A percentile compares a stretch with the other conserved stretches of the same genome.
These are phyloP conservation scores for Drosophila recens DNA, from an alignment of 2,888 invertebrate genomes.

Conservation along the genomic window DNA sequence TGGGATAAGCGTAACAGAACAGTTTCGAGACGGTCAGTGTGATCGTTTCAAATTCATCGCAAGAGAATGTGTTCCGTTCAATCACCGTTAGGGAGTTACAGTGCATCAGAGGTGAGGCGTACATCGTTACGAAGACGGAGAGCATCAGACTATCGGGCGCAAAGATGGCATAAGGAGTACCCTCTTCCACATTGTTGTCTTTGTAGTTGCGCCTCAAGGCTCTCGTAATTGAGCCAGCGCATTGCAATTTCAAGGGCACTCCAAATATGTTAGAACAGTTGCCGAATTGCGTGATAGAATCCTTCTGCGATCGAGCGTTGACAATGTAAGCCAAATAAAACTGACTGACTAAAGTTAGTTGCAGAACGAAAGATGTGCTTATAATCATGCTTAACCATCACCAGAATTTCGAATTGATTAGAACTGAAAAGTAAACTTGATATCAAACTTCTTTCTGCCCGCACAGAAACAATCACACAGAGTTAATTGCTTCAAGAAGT, in stretches of 20 bases:
- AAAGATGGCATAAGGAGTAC: conserved; percentile 22
- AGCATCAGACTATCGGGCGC: conserved; percentile 6
- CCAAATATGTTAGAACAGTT: conserved; percentile 19
- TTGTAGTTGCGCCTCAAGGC: not conserved
- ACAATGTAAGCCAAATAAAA: not conserved
- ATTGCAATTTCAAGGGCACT: conserved; percentile 1
- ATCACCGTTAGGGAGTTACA: conserved; percentile 16
- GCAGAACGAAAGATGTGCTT: conserved; percentile 5
- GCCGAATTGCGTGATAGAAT: not conserved
- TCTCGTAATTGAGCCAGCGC: not conserved
- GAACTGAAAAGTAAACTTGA: conserved; percentile 12
- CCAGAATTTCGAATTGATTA: conserved; percentile 11
- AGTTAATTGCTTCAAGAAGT: not conserved
- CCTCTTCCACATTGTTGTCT: not conserved
- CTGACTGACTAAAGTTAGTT: not conserved
- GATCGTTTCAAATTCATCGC: not conserved
- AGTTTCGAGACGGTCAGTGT: conserved; percentile 9
- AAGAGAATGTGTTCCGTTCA: conserved; percentile 12
- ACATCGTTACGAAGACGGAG: conserved; percentile 30
- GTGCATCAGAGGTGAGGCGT: conserved; percentile 17
- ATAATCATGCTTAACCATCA: conserved; percentile 23
- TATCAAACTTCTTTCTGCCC: not conserved
- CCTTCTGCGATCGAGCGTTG: not conserved
- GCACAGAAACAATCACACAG: not conserved
- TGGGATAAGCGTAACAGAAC: conserved; percentile 28